These are phyloP conservation scores for Lagorchestes hirsutus DNA, from an alignment of 2,797 vertebrate genomes.

Conservation along the genomic window DNA sequence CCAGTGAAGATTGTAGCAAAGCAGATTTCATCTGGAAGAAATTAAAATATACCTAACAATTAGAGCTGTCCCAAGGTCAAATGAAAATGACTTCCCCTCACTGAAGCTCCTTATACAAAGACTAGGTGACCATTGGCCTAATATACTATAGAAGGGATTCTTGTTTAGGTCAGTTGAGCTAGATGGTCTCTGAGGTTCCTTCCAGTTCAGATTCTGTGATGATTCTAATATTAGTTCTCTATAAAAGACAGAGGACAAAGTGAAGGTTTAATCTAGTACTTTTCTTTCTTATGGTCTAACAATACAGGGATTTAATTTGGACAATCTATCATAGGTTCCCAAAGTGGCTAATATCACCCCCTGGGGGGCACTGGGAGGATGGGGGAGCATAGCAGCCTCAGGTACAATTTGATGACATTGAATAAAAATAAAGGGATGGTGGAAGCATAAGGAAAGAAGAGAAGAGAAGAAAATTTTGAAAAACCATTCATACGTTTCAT, in stretches of 20 bases:
- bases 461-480: no score
- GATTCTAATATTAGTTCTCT: not conserved
- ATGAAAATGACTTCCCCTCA: not conserved
- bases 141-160: not conserved
- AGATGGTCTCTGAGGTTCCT: not conserved
- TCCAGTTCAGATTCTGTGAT: not conserved
- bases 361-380: no score
- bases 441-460: no score
- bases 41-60: not conserved
- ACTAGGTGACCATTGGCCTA: not conserved
- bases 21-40: not conserved
- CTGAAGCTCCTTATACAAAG: not conserved
- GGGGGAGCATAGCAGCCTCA: no score
- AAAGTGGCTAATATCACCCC: no score
- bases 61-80: not conserved
- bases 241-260: not conserved
- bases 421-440: no score
- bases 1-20: not conserved
- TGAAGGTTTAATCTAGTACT: not conserved
- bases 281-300: not conserved
- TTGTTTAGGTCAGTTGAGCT: not conserved
- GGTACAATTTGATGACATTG: no score
- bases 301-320: not conserved
- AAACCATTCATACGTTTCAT: no score
- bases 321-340: not conserved